Evolutionary conservation across 2,113 vertebrate genomes (phyloP).

Genomic region (Brachyhypopomus gauderio): DNA sequence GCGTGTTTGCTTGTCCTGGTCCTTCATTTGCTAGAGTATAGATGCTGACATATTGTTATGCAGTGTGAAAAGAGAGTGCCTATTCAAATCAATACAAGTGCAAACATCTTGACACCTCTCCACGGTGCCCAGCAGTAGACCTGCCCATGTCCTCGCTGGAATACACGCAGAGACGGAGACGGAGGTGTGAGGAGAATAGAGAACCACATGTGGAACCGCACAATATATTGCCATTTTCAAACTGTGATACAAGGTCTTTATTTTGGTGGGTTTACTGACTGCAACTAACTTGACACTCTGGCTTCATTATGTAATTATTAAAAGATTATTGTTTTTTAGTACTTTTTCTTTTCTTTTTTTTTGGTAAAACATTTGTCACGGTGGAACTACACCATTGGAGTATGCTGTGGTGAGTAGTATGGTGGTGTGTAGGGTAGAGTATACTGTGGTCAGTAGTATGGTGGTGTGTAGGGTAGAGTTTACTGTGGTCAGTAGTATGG

Average conservation of each 20-base stretch:
- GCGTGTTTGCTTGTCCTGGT: not conserved
- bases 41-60: constrained; percentile 25
- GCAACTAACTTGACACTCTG: not conserved
- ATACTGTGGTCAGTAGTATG: no score
- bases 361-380: no score
- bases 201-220: constrained; percentile 6
- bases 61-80: constrained; percentile 23
- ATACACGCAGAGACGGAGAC: constrained; percentile 71
- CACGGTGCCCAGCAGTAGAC: constrained; percentile 55
- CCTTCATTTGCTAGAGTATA: constrained; percentile 1
- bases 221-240: not conserved
- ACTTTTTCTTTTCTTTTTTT: no score
- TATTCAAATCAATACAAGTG: constrained; percentile 65
- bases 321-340: no score
- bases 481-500: no score
- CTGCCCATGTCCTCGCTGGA: constrained; percentile 66
- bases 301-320: not conserved
- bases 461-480: no score
- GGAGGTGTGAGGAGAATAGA: constrained; percentile 42
- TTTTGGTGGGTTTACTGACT: not conserved
- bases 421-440: no score
- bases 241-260: not conserved
- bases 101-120: constrained; percentile 63
- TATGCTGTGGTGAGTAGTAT: no score
- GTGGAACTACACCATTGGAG: no score